Conservation (phyloP, 2,888 invertebrate species). For the Cheilosia soror region DNA sequence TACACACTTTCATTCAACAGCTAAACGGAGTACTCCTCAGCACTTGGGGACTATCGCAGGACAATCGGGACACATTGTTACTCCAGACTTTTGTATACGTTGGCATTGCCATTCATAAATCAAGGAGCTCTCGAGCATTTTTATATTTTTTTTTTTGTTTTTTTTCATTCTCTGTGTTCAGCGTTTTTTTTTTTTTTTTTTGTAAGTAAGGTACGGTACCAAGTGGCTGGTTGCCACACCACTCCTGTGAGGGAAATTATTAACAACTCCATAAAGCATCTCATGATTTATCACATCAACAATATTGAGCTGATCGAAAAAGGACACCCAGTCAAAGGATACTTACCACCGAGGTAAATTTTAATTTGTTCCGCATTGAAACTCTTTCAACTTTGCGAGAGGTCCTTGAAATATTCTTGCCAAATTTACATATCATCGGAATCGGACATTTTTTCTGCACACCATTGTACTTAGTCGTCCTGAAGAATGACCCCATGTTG, state of each 20-base stretch:
- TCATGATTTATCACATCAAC: slow-evolving; percentile 65
- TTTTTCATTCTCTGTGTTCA: slow-evolving; percentile 10
- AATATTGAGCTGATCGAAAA: slow-evolving; percentile 42
- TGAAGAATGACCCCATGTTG: slow-evolving; percentile 44
- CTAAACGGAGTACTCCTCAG: slow-evolving; percentile 33
- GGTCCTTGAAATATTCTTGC: slow-evolving; percentile 11
- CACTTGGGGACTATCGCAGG: slow-evolving; percentile 67
- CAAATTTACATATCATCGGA: slow-evolving; percentile 67
- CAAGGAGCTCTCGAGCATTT: slow-evolving; percentile 56
- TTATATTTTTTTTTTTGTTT: slow-evolving; percentile 21
- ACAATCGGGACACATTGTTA: slow-evolving; percentile 69
- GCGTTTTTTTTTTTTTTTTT: background rate
- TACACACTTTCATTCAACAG: slow-evolving; percentile 40
- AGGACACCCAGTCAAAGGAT: slow-evolving; percentile 54
- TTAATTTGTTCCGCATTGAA: slow-evolving; percentile 72
- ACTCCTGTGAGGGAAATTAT: slow-evolving; percentile 48
- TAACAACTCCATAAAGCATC: slow-evolving; percentile 69
- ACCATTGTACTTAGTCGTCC: slow-evolving; percentile 3
- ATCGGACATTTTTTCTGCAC: slow-evolving; percentile 9
- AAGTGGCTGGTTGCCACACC: slow-evolving; percentile 17
- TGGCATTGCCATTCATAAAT: slow-evolving; percentile 69
- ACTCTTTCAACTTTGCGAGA: slow-evolving; percentile 52
- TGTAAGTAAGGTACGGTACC: background rate
- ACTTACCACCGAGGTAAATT: slow-evolving; percentile 56
- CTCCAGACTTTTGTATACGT: slow-evolving; percentile 25